A percentile compares a stretch with the other conserved stretches of the same genome.
Evolutionary conservation across 2,888 invertebrate species (phyloP).

Genomic region (Ophion costatus): DNA sequence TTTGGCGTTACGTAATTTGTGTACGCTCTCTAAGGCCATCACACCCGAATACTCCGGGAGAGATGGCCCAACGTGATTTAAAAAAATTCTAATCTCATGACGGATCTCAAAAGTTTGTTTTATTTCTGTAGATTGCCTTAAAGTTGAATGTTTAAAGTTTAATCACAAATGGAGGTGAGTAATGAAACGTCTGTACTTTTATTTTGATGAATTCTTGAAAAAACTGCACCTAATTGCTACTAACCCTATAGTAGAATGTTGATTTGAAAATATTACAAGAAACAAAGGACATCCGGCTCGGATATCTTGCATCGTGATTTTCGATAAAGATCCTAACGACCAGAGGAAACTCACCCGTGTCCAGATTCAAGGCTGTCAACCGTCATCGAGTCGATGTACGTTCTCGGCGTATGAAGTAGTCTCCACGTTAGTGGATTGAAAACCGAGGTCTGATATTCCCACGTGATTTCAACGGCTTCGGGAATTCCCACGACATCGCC

Average conservation of each 20-base stretch:
- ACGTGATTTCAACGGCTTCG: conserved; percentile 89
- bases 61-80: too few relatives aligned
- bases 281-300: neutral
- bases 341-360: conserved; percentile 85
- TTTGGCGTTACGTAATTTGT: too few relatives aligned
- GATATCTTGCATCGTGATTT: neutral
- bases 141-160: too few relatives aligned
- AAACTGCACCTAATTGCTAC: too few relatives aligned
- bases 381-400: conserved; percentile 89
- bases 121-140: too few relatives aligned
- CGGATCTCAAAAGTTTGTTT: too few relatives aligned
- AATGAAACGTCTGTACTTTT: too few relatives aligned
- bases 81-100: too few relatives aligned
- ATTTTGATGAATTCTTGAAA: too few relatives aligned
- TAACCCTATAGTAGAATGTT: neutral
- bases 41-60: too few relatives aligned
- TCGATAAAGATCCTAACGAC: neutral
- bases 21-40: too few relatives aligned
- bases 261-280: neutral
- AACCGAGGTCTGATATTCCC: conserved; percentile 91
- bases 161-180: too few relatives aligned
- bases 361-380: conserved; percentile 90
- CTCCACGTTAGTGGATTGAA: conserved; percentile 95
- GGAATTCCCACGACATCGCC: conserved; percentile 88
- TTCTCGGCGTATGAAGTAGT: conserved; percentile 89